These are phyloP conservation scores for Phymatocera aterrima DNA, from an alignment of 2,888 invertebrate genomes.

Conservation along the genomic window DNA sequence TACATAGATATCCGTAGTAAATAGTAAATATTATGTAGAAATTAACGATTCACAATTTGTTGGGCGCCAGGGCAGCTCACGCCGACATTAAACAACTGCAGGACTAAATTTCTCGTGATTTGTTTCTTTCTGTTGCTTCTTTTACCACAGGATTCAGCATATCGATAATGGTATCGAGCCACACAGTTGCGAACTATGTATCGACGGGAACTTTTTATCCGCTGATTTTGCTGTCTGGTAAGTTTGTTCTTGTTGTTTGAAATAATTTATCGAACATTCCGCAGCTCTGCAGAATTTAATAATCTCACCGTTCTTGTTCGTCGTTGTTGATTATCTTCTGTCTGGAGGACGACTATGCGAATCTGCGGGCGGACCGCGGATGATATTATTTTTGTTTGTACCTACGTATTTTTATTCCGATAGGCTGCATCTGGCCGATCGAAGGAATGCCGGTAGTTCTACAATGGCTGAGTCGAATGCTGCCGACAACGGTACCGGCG, in stretches of 20 bases:
- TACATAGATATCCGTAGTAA: neutral
- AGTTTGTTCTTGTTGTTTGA: conserved; percentile 64
- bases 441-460: conserved; percentile 82
- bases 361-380: no score
- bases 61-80: no score
- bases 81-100: no score
- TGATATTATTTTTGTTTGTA: no score
- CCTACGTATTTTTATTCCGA: conserved; percentile 49
- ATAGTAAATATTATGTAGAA: neutral
- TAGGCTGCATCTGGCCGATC: conserved; percentile 83
- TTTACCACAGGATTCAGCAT: conserved; percentile 82
- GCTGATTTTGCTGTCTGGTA: conserved; percentile 90
- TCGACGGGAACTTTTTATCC: conserved; percentile 94
- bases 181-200: conserved; percentile 89
- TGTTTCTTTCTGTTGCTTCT: neutral
- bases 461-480: conserved; percentile 79
- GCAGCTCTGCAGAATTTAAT: no score
- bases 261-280: neutral
- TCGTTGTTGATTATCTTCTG: no score
- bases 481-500: conserved; percentile 90
- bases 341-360: no score
- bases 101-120: neutral
- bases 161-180: conserved; percentile 86
- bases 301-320: no score
- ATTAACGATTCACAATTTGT: neutral